phyloP scores from a whole-genome alignment of 2,113 vertebrate genomes.

The Zosterops japonicus region DNA sequence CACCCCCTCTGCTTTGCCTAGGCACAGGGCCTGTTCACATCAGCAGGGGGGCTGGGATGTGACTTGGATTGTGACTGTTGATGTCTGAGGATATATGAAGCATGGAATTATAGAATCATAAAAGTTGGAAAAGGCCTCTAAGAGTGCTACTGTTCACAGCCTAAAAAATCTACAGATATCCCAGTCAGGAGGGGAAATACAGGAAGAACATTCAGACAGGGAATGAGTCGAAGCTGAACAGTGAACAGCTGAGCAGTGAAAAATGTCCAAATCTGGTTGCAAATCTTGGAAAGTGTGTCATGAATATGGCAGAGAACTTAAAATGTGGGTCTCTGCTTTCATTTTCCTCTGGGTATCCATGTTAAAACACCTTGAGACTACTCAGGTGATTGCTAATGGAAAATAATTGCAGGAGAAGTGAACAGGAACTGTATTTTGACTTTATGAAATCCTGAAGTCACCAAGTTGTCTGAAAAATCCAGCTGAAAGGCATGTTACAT shows the following conservation, averaged over 20 bases:
- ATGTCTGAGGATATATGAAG: neutral
- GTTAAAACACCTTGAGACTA: neutral
- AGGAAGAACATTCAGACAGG: neutral
- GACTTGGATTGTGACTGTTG: neutral
- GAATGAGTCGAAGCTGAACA: neutral
- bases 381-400: neutral
- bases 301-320: neutral
- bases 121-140: neutral
- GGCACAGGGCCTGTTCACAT: neutral
- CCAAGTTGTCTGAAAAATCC: neutral
- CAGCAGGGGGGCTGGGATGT: accelerated
- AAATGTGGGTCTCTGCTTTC: neutral
- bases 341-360: neutral
- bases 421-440: neutral
- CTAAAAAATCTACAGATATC: neutral
- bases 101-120: neutral
- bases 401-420: neutral
- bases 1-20: accelerated
- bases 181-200: neutral
- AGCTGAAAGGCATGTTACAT: neutral
- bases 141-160: neutral
- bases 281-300: neutral
- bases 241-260: neutral
- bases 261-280: neutral
- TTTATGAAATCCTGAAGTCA: neutral